Conservation (phyloP, 2,797 vertebrate genomes). For the Schizothorax lantsangensis region DNA sequence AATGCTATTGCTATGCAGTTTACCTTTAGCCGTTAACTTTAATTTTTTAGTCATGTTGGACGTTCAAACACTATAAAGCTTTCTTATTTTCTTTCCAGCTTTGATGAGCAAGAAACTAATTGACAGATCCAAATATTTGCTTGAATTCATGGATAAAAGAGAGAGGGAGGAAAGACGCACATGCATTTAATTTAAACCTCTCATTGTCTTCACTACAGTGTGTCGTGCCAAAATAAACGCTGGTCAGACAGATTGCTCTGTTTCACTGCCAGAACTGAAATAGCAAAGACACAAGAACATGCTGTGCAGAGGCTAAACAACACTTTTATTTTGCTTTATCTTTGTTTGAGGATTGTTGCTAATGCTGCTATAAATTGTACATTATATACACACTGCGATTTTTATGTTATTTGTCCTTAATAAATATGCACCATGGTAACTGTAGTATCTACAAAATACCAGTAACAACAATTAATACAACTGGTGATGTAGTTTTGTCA, state of each 20-base stretch:
- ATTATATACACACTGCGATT: background rate
- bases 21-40: background rate
- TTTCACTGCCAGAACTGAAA: constrained; percentile 48
- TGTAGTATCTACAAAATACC: background rate
- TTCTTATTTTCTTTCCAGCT: constrained; percentile 43
- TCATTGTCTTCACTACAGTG: constrained; percentile 48
- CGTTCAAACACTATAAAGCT: constrained; percentile 10
- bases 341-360: background rate
- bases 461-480: background rate
- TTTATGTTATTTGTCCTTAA: background rate
- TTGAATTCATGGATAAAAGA: constrained; percentile 17
- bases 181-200: constrained; percentile 46
- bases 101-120: constrained; percentile 51
- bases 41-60: background rate
- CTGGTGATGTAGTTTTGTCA: background rate
- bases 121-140: constrained; percentile 50
- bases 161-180: background rate
- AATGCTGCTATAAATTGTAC: background rate
- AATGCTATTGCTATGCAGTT: constrained; percentile 8
- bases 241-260: constrained; percentile 42
- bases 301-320: constrained; percentile 31
- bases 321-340: background rate
- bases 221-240: constrained; percentile 48
- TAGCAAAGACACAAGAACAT: constrained; percentile 28
- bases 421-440: background rate